Evolutionary conservation across 1,140 invertebrate species (phyloP).

Genomic region (Planococcus citri): DNA sequence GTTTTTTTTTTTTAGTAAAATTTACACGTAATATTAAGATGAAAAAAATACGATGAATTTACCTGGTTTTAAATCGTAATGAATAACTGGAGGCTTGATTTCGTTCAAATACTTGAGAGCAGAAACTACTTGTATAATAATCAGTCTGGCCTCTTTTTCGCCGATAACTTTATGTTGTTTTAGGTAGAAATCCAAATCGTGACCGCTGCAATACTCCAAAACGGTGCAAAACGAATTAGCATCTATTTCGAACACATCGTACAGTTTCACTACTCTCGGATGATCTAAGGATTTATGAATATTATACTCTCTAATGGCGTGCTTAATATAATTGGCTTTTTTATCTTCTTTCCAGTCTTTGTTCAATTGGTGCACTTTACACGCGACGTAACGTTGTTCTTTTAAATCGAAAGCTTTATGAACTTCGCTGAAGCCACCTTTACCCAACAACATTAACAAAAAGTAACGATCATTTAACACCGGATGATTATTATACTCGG

Average conservation of each 20-base stretch:
- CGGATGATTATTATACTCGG: slow-evolving; percentile 67
- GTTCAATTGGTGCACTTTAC: slow-evolving; percentile 98
- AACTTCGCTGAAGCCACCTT: slow-evolving; percentile 97
- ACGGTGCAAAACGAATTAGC: slow-evolving; percentile 99
- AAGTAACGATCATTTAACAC: slow-evolving; percentile 79
- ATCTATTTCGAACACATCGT: slow-evolving; percentile 99
- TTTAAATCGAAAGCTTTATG: slow-evolving; percentile 98
- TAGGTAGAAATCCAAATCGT: slow-evolving; percentile 99
- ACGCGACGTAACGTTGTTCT: slow-evolving; percentile 96
- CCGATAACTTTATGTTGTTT: slow-evolving; percentile 99
- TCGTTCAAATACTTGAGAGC: slow-evolving; percentile 98
- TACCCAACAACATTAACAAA: slow-evolving; percentile 89
- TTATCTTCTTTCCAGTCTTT: slow-evolving; percentile 99
- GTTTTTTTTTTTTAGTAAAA: too few species aligned
- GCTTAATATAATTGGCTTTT: slow-evolving; percentile 99
- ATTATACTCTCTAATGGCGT: slow-evolving; percentile 97
- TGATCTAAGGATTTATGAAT: slow-evolving; percentile 98
- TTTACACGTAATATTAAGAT: too few species aligned
- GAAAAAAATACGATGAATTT: slow-evolving; percentile 18
- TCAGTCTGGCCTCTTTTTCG: slow-evolving; percentile 93
- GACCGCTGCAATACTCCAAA: slow-evolving; percentile 98
- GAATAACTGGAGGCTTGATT: slow-evolving; percentile 98
- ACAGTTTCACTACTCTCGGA: slow-evolving; percentile 92
- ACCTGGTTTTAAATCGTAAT: slow-evolving; percentile 98
- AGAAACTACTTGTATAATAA: slow-evolving; percentile 96